Conservation (phyloP, 1,140 invertebrate genomes). For the Uloborus diversus region DNA sequence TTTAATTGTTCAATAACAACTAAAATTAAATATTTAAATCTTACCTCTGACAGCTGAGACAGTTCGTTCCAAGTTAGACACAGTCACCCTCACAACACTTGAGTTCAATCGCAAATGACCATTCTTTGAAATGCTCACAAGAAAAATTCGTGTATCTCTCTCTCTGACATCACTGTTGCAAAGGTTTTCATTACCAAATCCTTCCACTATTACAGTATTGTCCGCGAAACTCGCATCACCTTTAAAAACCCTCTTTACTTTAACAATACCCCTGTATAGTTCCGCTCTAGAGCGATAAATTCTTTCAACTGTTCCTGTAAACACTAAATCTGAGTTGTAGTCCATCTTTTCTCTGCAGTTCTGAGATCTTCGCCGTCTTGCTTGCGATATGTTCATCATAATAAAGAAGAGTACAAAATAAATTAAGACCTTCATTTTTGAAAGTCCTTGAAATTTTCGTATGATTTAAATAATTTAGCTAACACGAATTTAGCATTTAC, state of each 20-base stretch:
- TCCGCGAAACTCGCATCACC: slow-evolving; percentile 48
- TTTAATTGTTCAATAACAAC: too few species aligned
- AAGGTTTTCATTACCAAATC: slow-evolving; percentile 55
- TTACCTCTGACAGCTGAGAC: slow-evolving; percentile 46
- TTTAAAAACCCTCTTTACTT: slow-evolving; percentile 56
- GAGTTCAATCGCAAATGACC: slow-evolving; percentile 57
- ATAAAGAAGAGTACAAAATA: too few species aligned
- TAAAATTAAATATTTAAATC: slow-evolving; percentile 21
- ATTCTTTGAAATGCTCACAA: slow-evolving; percentile 38
- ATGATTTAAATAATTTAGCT: too few species aligned
- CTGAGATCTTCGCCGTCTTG: slow-evolving; percentile 4
- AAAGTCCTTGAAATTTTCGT: too few species aligned
- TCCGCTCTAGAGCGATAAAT: slow-evolving; percentile 50
- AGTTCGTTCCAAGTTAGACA: slow-evolving; percentile 55
- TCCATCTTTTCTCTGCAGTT: slow-evolving; percentile 58
- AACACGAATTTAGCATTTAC: too few species aligned
- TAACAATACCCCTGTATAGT: slow-evolving; percentile 60
- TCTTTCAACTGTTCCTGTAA: slow-evolving; percentile 63
- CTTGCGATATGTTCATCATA: too few species aligned
- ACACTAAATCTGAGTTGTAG: slow-evolving; percentile 61
- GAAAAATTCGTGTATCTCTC: slow-evolving; percentile 57
- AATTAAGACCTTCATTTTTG: too few species aligned
- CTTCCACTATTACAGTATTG: slow-evolving; percentile 59
- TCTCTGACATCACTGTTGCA: slow-evolving; percentile 55
- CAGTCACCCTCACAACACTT: slow-evolving; percentile 46